phyloP scores from a whole-genome alignment of 64 coral and sea anemone species.

The Dendronephthya gigantea region DNA sequence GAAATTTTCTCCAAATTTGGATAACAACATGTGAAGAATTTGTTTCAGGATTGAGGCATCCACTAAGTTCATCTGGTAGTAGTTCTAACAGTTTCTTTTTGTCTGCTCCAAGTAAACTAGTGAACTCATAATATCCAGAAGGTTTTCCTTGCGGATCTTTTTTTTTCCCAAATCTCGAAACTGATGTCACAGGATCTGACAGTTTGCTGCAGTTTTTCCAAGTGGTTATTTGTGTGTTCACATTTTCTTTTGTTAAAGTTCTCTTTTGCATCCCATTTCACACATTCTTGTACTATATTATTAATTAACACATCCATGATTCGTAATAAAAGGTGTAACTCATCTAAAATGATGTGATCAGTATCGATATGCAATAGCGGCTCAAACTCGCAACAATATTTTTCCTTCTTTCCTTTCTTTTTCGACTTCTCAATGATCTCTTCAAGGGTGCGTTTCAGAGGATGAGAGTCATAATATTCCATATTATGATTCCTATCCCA shows the following conservation, averaged over 20 bases:
- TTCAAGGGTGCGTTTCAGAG: neutral
- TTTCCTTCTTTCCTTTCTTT: neutral
- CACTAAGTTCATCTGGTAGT: slow-evolving; percentile 8
- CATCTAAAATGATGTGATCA: neutral
- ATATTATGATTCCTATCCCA: slow-evolving; percentile 10
- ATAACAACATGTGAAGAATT: too few species aligned
- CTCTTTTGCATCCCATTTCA: slow-evolving; percentile 8
- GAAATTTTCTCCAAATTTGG: too few species aligned
- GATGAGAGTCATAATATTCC: neutral
- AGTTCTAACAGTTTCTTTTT: slow-evolving; percentile 8
- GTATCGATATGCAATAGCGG: slow-evolving; percentile 11
- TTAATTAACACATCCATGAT: slow-evolving; percentile 10
- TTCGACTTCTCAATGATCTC: neutral
- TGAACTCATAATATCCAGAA: neutral
- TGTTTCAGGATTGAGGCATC: too few species aligned
- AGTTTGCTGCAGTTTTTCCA: neutral
- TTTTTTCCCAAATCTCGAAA: slow-evolving; percentile 36
- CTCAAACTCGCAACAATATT: neutral
- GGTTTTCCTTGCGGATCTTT: neutral
- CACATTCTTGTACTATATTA: slow-evolving; percentile 15
- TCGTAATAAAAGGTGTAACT: slow-evolving; percentile 19
- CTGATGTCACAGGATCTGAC: slow-evolving; percentile 28
- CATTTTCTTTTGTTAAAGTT: neutral
- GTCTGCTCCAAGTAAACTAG: neutral
- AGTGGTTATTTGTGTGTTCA: neutral